Conservation (phyloP, 2,888 invertebrate species). For the Liodrosophila aerea region DNA sequence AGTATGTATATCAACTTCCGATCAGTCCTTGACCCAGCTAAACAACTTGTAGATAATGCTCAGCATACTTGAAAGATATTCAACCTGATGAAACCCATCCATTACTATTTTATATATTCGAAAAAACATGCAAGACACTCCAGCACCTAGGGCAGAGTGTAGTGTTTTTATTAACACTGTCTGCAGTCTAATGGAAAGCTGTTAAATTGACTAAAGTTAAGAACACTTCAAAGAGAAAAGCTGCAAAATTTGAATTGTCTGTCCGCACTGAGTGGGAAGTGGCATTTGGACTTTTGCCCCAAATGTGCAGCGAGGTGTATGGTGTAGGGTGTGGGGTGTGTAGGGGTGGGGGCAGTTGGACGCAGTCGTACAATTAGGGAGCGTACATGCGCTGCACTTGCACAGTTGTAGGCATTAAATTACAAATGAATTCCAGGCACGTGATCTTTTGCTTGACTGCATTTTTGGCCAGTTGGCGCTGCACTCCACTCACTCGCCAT, state of each 20-base stretch:
- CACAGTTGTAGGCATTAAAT: slow-evolving; percentile 56
- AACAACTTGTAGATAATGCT: too few species aligned
- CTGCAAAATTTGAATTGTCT: slow-evolving; percentile 33
- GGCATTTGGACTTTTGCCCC: slow-evolving; percentile 44
- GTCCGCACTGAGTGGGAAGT: slow-evolving; percentile 16
- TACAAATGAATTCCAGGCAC: slow-evolving; percentile 65
- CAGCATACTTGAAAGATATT: too few species aligned
- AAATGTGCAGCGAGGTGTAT: slow-evolving; percentile 48
- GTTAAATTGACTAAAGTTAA: slow-evolving; percentile 29
- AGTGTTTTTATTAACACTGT: background rate
- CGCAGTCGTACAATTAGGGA: slow-evolving; percentile 49
- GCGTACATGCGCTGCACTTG: slow-evolving; percentile 25
- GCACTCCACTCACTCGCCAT: slow-evolving; percentile 7
- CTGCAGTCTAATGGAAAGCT: slow-evolving; percentile 18
- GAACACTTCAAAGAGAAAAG: slow-evolving; percentile 26
- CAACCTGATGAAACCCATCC: too few species aligned
- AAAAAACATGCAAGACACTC: too few species aligned
- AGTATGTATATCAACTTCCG: too few species aligned
- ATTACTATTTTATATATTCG: too few species aligned
- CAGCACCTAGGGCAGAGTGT: background rate
- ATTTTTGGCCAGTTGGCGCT: slow-evolving; percentile 28
- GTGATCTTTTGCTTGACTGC: slow-evolving; percentile 62
- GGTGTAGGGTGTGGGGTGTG: slow-evolving; percentile 1
- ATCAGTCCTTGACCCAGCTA: too few species aligned
- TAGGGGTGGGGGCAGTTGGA: too few species aligned